These are phyloP conservation scores for Hyla sarda DNA, from an alignment of 2,113 vertebrate genomes.

Conservation along the genomic window DNA sequence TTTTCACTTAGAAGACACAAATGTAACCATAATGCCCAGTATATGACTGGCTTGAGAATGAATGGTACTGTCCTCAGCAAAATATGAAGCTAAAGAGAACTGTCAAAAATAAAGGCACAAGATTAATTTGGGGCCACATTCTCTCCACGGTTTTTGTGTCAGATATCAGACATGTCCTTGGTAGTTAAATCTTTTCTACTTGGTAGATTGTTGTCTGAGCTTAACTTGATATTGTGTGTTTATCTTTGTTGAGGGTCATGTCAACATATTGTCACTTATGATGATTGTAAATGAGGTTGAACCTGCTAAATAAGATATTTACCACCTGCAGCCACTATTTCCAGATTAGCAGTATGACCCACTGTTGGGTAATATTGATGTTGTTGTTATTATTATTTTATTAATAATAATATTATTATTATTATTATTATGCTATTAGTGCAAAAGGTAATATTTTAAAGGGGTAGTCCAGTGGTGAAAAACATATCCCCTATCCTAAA, in stretches of 20 bases:
- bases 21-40: conserved; percentile 42
- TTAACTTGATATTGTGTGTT: conserved; percentile 49
- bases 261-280: conserved; percentile 52
- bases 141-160: conserved; percentile 40
- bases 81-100: conserved; percentile 40
- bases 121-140: conserved; percentile 49
- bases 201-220: conserved; percentile 53
- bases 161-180: conserved; percentile 52
- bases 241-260: conserved; percentile 55
- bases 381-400: background rate
- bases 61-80: conserved; percentile 44
- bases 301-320: conserved; percentile 18
- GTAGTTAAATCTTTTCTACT: conserved; percentile 51
- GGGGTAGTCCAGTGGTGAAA: too few relatives aligned
- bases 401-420: background rate
- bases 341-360: background rate
- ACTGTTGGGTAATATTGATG: background rate
- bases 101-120: conserved; percentile 53
- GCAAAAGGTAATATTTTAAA: too few relatives aligned
- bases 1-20: conserved; percentile 15
- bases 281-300: conserved; percentile 50
- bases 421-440: too few relatives aligned
- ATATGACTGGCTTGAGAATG: conserved; percentile 34
- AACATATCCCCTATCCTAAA: too few relatives aligned
- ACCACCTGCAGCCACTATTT: background rate